phyloP scores from a whole-genome alignment of 2,888 invertebrate genomes.

The Crioceris asparagi region DNA sequence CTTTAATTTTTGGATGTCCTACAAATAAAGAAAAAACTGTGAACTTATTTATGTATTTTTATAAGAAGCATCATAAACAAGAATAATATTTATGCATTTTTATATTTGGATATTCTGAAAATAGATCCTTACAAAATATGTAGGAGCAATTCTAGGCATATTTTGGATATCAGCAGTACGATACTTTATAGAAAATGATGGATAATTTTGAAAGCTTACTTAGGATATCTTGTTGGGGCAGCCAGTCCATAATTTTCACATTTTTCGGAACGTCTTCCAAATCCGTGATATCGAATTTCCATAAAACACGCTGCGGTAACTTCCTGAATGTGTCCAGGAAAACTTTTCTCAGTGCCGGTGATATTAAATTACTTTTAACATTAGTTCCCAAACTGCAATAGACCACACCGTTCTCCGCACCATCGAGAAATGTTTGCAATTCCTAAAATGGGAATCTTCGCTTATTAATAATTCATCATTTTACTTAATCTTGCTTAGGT shows the following conservation, averaged over 20 bases:
- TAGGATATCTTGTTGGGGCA: slow-evolving; percentile 33
- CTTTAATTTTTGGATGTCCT: slow-evolving; percentile 35
- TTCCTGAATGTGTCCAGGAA: slow-evolving; percentile 31
- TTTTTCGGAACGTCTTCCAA: slow-evolving; percentile 28
- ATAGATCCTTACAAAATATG: too few relatives aligned
- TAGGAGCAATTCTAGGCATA: too few relatives aligned
- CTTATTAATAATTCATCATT: too few relatives aligned
- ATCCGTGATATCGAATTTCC: slow-evolving; percentile 35
- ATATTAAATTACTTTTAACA: slow-evolving; percentile 29
- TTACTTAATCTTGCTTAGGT: too few relatives aligned
- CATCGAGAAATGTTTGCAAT: slow-evolving; percentile 29
- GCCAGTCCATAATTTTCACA: slow-evolving; percentile 34
- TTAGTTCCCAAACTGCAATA: slow-evolving; percentile 38
- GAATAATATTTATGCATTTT: too few relatives aligned
- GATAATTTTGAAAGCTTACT: slow-evolving; percentile 26
- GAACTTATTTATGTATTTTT: too few relatives aligned
- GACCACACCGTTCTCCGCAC: slow-evolving; percentile 31
- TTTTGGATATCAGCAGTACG: too few relatives aligned
- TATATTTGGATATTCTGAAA: too few relatives aligned
- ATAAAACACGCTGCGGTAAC: slow-evolving; percentile 33
- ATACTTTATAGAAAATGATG: too few relatives aligned
- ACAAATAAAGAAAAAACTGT: slow-evolving; percentile 12
- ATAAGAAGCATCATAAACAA: too few relatives aligned
- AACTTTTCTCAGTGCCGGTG: slow-evolving; percentile 22
- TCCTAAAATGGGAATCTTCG: slow-evolving; percentile 21